Evolutionary conservation across 2,888 invertebrate genomes (phyloP), one percentile per base, ranked within the genome.

Genomic region (Sphinx pinastri): DNA sequence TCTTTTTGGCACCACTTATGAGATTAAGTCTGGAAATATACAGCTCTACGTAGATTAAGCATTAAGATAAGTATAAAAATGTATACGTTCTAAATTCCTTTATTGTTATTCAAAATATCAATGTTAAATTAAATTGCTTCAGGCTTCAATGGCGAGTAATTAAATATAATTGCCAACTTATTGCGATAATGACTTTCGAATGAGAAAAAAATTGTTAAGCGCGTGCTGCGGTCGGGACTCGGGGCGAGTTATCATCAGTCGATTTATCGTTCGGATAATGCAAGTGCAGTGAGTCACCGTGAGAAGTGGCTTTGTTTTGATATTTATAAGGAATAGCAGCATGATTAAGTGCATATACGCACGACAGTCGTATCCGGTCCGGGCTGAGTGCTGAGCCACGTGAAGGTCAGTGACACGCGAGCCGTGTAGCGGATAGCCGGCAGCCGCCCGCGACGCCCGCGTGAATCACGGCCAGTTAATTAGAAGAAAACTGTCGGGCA

Each of bases 351-450:
- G 80, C 82, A 79, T 80, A 84, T 83, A 79, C 80, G 79, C 82
- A 79, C 77, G 79, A 77, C 80, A 77, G 77, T 72, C 79, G 82
- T 84, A 88, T 89, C 88, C 90, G 88, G 84, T 81, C 82, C 12
- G 63, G 16, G 51, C 13, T 13, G 11, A 51, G 31, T 13, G 49
- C 79, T 77, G 79, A 82, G 85, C 84, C 84, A 83, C 81, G 80
- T 82, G 88, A 90, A 91, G 91, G 90, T 91, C 90, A 89, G 79
- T 90, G 89, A 92, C 89, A 88, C 86, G 84, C 78, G 76, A 73
- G 74, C 74, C 66, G 63, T 47, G 7, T 47, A 55, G 68, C 68
- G 68, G 51, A 16, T 19, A 19, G n/a, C 38, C 13, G 52, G 31
- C n/a, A 7, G 13, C 38, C 25, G 19, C 25, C 8, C 55, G 45